Percentiles rank a stretch among this genome's conserved stretches.
phyloP scores from a whole-genome alignment of 2,888 invertebrate genomes.

The Cyclophora albipunctata region DNA sequence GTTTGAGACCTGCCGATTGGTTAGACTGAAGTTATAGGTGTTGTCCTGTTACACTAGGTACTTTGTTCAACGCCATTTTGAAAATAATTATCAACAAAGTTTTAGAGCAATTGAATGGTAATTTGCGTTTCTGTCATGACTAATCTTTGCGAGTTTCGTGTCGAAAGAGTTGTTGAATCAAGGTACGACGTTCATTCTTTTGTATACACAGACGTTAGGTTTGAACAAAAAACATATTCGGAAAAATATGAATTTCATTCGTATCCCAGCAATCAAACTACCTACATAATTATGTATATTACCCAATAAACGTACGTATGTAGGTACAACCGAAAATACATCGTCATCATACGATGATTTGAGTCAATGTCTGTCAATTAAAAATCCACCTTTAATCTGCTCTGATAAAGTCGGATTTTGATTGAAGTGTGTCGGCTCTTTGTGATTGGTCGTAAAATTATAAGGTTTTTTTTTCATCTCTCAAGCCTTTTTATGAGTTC shows the following conservation, averaged over 20 bases:
- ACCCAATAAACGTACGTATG: slow-evolving; percentile 18
- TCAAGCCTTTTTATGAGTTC: slow-evolving; percentile 56
- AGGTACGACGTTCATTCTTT: too few species aligned
- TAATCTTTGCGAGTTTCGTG: too few species aligned
- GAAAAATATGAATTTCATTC: slow-evolving; percentile 5
- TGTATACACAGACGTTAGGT: too few species aligned
- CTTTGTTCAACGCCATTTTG: too few species aligned
- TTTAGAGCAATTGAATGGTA: too few species aligned
- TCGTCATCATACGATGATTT: slow-evolving; percentile 16
- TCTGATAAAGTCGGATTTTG: not conserved
- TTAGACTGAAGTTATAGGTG: slow-evolving; percentile 9
- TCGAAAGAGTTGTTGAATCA: too few species aligned
- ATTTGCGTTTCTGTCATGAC: too few species aligned
- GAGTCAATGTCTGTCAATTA: slow-evolving; percentile 5
- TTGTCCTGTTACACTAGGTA: too few species aligned
- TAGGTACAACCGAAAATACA: slow-evolving; percentile 13
- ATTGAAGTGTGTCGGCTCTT: not conserved
- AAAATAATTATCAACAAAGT: too few species aligned
- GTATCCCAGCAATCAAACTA: slow-evolving; percentile 13
- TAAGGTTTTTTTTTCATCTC: slow-evolving; percentile 39
- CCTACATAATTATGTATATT: slow-evolving; percentile 23
- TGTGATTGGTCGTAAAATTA: slow-evolving; percentile 53
- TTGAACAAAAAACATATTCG: too few species aligned
- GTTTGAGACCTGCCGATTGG: slow-evolving; percentile 17
- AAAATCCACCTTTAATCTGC: slow-evolving; percentile 5